A percentile compares a stretch with the other conserved stretches of the same genome.
These are phyloP conservation scores for Drosophila multiciliata DNA, from an alignment of 2,888 invertebrate genomes.

Conservation along the genomic window DNA sequence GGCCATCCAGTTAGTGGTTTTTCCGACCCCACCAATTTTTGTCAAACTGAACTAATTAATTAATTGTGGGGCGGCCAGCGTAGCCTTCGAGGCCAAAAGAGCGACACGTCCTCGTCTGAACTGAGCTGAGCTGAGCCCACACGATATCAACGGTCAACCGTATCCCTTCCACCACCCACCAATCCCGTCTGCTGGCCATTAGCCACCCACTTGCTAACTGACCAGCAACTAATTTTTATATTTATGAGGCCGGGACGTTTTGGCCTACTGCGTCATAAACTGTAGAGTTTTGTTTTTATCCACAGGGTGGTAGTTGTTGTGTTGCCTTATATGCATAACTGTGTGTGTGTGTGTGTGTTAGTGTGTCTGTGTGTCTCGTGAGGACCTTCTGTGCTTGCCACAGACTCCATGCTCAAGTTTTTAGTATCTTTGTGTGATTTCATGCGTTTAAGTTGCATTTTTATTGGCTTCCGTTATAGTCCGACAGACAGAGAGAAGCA, in stretches of 20 bases:
- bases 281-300: constrained; percentile 66
- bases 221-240: constrained; percentile 84
- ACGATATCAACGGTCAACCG: constrained; percentile 32
- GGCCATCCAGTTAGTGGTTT: constrained; percentile 21
- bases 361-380: neutral
- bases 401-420: constrained; percentile 71
- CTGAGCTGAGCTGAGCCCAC: constrained; percentile 6
- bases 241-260: constrained; percentile 75
- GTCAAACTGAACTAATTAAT: constrained; percentile 83
- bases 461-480: constrained; percentile 62
- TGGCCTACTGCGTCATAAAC: constrained; percentile 80
- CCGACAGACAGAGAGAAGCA: constrained; percentile 33
- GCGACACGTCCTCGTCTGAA: constrained; percentile 34
- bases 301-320: constrained; percentile 45
- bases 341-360: constrained; percentile 16
- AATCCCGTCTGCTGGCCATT: neutral
- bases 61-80: constrained; percentile 78
- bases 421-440: constrained; percentile 79
- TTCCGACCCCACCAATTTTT: constrained; percentile 80
- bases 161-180: constrained; percentile 7
- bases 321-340: constrained; percentile 58
- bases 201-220: constrained; percentile 77
- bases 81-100: constrained; percentile 53
- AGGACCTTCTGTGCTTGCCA: constrained; percentile 53
- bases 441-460: constrained; percentile 79